These are phyloP conservation scores for Arvicanthis niloticus DNA, from an alignment of 2,113 vertebrate species.

Conservation along the genomic window DNA sequence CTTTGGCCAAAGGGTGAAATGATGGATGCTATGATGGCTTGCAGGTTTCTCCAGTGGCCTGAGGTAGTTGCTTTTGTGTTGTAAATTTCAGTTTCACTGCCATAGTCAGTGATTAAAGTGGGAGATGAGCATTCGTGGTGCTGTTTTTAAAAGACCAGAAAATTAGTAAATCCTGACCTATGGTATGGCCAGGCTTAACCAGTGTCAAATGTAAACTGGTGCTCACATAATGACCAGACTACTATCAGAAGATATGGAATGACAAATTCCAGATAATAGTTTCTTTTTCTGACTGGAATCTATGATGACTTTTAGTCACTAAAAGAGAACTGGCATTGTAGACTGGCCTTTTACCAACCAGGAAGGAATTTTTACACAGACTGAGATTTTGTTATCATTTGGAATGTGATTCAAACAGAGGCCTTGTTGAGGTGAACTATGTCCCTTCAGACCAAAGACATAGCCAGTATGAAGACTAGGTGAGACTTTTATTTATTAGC, in stretches of 20 bases:
- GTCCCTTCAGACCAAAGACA: background rate
- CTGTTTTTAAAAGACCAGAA: constrained; percentile 86
- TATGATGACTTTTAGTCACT: background rate
- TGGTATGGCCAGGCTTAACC: background rate
- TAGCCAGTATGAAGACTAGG: background rate
- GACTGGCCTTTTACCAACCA: background rate
- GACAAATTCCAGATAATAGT: background rate
- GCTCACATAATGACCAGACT: background rate
- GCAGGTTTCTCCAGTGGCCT: constrained; percentile 96
- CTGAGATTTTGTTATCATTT: background rate
- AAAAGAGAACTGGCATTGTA: background rate
- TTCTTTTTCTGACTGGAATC: background rate
- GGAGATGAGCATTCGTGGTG: constrained; percentile 95
- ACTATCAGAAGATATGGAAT: background rate
- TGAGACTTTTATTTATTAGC: background rate
- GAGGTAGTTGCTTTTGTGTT: constrained; percentile 96
- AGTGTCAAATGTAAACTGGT: too few relatives aligned
- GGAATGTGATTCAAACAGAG: background rate
- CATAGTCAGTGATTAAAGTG: constrained; percentile 95
- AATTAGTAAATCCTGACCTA: background rate
- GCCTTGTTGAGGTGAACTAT: background rate
- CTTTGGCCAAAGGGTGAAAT: constrained; percentile 95
- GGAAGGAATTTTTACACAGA: too few relatives aligned
- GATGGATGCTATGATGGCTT: constrained; percentile 98
- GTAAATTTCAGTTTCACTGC: constrained; percentile 96